Evolutionary conservation across 2,113 vertebrate species (phyloP), one percentile per base, ranked within the genome.

Genomic region (Columba janthina): DNA sequence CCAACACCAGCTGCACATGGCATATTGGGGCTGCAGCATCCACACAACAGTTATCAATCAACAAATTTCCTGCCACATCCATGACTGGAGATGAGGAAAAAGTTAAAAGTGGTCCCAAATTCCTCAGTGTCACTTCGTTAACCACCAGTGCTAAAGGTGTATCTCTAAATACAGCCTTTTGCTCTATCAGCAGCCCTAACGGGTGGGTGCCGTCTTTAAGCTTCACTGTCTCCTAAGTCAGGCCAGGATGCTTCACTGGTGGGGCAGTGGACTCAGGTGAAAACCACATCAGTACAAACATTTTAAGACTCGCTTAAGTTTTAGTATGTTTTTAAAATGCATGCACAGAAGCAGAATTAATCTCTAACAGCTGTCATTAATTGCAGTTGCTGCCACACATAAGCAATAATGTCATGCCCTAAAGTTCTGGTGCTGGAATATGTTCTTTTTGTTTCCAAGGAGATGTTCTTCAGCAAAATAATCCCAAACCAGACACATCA

Each of bases 401-500:
- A 5, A 93, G 17, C 0, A 0, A 40, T 36, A 82, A 65, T 0
- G 1, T 8, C 5, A 76, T 1, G 6, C 6, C 32, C n/a, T 42
- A 8, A 70, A 46, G 7, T 34, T 81, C 46, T 34, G 11, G 6
- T 67, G 36, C 2, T 32, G 14, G 25, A 65, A 69, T 53, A 53
- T 9, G 34, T 19, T 25, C 9, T n/a, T 87, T 75, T 83, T 74
- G 11, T 78, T 78, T 64, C 38, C 8, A 42, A 61, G 38, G 21
- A 71, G 9, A 64, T 8, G 4, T 71, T 78, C 14, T 40, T 64
- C 44, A 61, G 69, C 40, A 89, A 88, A 77, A 69, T 24, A 62
- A 89, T n/a, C 21, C 31, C 72, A 85, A 94, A 61, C 20, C 14
- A 80, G 92, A 74, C 12, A 64, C 12, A 58, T 31, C 58, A 44